These are phyloP conservation scores for Parazoanthus atlanticus DNA, from an alignment of 92 coral and sea anemone species.

Conservation along the genomic window DNA sequence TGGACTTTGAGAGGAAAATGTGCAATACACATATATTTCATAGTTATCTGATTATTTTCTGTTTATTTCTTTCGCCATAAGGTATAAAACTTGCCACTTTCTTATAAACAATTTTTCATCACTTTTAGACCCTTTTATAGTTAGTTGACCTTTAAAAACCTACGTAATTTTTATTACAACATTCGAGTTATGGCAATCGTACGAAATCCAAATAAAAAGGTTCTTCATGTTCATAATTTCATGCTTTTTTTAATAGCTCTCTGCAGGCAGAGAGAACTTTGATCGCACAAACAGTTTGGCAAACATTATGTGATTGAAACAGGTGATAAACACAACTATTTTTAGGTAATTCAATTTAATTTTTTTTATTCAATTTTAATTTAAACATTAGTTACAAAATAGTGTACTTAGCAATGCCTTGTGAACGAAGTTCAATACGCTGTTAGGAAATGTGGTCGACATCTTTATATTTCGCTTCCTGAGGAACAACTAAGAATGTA, in stretches of 20 bases:
- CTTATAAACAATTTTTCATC: background rate
- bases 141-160: background rate
- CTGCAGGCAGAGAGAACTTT: background rate
- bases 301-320: background rate
- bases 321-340: background rate
- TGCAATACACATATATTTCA: too few relatives aligned
- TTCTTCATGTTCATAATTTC: background rate
- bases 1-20: too few relatives aligned
- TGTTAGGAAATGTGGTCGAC: background rate
- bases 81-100: too few relatives aligned
- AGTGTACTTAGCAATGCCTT: background rate
- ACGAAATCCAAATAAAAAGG: too few relatives aligned
- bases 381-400: background rate
- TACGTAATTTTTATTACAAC: background rate
- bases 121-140: background rate
- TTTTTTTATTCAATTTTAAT: too few relatives aligned
- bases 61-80: too few relatives aligned
- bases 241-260: background rate
- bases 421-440: background rate
- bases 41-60: too few relatives aligned
- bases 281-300: background rate
- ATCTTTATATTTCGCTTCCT: background rate
- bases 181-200: too few relatives aligned
- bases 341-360: constrained; percentile 1
- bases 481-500: background rate